Base-by-base conservation (phyloP, 2,888 invertebrate species). In the Platycheirus albimanus region DNA sequence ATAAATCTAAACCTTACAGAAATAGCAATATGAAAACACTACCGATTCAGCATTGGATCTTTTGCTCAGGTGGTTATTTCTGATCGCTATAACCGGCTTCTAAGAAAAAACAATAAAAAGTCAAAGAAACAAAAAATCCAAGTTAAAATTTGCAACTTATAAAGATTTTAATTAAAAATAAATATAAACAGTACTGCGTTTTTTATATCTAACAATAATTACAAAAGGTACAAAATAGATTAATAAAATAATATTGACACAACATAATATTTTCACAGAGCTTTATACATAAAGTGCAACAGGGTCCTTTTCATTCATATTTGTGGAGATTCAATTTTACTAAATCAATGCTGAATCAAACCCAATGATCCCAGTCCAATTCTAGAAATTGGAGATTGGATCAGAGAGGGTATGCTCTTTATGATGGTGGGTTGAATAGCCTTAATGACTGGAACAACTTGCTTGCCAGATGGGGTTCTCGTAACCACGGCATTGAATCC, bases 401-500 rank as follows among this genome's bases (percentile, higher is more conserved):
- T 47, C 10, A 64, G 2, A 0, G 56, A 33, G 2, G 56, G 33
- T 43, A 72, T 47, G 2, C 47, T 19, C 41, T 67, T 63, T 36
- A 80, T 80, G 3, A 80, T 28, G 5, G 75, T 20, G 5, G 80
- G 80, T n/a, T 80, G 75, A 20, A 80, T 15, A 0, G 75, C 52
- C 38, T 80, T 80, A 8, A 80, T 49, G 1, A 79, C 63, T 13
- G 78, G 56, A 24, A 41, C 56, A 19, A 79, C 13, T 47, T 79
- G 79, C 13, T 81, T 77, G 15, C 63, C 80, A 45, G 85, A 70
- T 36, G 85, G 84, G 13, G 72, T 71, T 28, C 85, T 80, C 5
- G 72, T 20, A 0, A 87, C 87, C 10, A 86, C 71, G 3, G 87
- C 87, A 63, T 86, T 86, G 76, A 87, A 86, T 47, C 87, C 86